A percentile compares a stretch with the other conserved stretches of the same genome.
Evolutionary conservation across 2,888 invertebrate genomes (phyloP).

Genomic region (Lacanobia wlatinum): DNA sequence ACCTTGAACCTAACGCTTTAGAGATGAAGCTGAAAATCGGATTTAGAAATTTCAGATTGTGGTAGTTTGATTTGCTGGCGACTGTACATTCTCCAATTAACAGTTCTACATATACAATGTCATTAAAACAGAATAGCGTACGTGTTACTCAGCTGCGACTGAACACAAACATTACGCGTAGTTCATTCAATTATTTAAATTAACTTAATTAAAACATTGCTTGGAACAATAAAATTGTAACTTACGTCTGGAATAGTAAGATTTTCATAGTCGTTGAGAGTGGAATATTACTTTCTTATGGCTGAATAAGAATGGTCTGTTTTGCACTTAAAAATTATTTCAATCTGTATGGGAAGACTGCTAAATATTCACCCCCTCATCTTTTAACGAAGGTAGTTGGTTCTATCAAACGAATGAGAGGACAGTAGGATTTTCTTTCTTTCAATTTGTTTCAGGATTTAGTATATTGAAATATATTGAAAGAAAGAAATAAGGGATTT

Average conservation of each 20-base stretch:
- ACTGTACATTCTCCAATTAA: neutral
- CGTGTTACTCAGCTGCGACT: slow-evolving; percentile 24
- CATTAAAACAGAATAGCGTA: slow-evolving; percentile 27
- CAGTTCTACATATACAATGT: neutral
- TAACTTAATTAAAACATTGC: slow-evolving; percentile 32
- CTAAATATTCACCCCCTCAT: no score
- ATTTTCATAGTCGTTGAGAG: neutral
- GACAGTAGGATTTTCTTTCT: no score
- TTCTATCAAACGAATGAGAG: no score
- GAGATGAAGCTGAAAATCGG: no score
- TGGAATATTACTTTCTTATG: neutral
- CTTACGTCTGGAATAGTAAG: neutral
- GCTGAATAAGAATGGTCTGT: neutral
- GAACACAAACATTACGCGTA: slow-evolving; percentile 10
- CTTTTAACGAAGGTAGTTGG: no score
- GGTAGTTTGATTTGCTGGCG: no score
- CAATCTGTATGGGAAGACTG: neutral
- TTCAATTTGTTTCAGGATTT: no score
- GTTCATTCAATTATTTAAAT: slow-evolving; percentile 42
- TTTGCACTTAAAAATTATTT: neutral
- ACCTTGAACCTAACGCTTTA: no score
- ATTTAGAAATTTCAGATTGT: no score
- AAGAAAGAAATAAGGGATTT: no score
- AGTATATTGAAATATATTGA: no score
- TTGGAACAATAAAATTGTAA: slow-evolving; percentile 7